Evolutionary conservation across 2,888 invertebrate species (phyloP).

Genomic region (Lepidocyrtinus sp.): DNA sequence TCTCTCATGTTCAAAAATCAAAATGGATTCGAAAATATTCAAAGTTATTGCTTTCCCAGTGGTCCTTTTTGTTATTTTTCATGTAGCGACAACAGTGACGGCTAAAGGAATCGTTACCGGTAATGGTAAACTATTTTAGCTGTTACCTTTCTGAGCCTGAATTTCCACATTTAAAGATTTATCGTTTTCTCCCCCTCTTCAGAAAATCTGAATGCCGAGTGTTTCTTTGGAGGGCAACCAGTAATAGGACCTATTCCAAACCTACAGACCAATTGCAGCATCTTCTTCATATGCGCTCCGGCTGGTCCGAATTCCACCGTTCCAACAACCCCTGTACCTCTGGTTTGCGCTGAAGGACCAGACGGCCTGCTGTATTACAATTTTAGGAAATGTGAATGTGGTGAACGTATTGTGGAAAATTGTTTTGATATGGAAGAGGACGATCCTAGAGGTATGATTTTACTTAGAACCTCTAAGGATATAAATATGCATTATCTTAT

Average conservation of each 20-base stretch:
- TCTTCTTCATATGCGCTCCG: neutral
- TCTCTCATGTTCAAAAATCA: too few species aligned
- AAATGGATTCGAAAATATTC: neutral
- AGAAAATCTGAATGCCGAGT: neutral
- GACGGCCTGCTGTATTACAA: conserved; percentile 21
- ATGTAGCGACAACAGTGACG: neutral
- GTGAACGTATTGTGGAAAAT: neutral
- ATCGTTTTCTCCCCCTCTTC: too few species aligned
- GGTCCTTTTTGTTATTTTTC: neutral
- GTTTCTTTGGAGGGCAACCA: neutral
- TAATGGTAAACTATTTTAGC: neutral
- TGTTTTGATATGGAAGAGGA: conserved; percentile 11
- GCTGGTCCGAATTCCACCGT: neutral
- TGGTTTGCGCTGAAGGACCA: neutral
- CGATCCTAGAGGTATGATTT: neutral
- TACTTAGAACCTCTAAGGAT: too few species aligned
- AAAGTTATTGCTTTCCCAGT: neutral
- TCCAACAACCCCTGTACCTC: neutral
- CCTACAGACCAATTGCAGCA: neutral
- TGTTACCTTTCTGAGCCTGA: neutral
- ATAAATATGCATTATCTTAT: too few species aligned
- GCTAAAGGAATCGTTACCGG: neutral
- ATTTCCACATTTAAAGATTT: neutral
- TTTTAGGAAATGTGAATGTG: conserved; percentile 19
- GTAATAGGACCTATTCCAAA: neutral